These are phyloP conservation scores for Parotocinclus haroldoi DNA, from an alignment of 2,797 vertebrate genomes.

Conservation along the genomic window DNA sequence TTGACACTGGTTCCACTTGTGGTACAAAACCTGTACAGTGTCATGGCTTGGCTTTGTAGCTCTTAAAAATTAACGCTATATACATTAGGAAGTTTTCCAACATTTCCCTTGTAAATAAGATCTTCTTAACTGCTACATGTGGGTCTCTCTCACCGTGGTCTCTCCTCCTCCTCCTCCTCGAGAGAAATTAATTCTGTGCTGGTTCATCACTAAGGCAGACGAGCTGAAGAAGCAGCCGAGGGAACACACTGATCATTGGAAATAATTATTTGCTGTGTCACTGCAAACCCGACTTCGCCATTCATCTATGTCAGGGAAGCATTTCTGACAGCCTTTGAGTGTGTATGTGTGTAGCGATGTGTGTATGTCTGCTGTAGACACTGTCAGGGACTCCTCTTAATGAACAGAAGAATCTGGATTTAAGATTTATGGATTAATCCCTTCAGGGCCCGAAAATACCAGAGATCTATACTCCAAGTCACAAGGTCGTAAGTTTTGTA, in stretches of 20 bases:
- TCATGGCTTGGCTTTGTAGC: too few species aligned
- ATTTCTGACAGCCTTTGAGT: conserved; percentile 48
- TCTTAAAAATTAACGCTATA: too few species aligned
- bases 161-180: too few species aligned
- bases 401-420: conserved; percentile 71
- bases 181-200: conserved; percentile 45
- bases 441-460: conserved; percentile 74
- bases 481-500: conserved; percentile 83
- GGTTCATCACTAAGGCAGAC: conserved; percentile 38
- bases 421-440: conserved; percentile 84
- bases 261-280: conserved; percentile 49
- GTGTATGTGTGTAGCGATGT: conserved; percentile 23
- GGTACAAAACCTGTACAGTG: too few species aligned
- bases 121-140: background rate
- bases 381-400: conserved; percentile 63
- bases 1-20: too few species aligned
- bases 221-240: conserved; percentile 35
- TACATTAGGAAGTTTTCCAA: too few species aligned
- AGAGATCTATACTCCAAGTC: conserved; percentile 80
- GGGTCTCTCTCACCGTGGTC: background rate
- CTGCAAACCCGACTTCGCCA: conserved; percentile 50
- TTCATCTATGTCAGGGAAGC: conserved; percentile 52
- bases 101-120: too few species aligned
- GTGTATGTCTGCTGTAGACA: conserved; percentile 51
- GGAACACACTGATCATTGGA: conserved; percentile 47